Percentiles rank a stretch among this genome's conserved stretches.
Conservation (phyloP, 2,888 invertebrate species). For the Lithophane semibrunnea region DNA sequence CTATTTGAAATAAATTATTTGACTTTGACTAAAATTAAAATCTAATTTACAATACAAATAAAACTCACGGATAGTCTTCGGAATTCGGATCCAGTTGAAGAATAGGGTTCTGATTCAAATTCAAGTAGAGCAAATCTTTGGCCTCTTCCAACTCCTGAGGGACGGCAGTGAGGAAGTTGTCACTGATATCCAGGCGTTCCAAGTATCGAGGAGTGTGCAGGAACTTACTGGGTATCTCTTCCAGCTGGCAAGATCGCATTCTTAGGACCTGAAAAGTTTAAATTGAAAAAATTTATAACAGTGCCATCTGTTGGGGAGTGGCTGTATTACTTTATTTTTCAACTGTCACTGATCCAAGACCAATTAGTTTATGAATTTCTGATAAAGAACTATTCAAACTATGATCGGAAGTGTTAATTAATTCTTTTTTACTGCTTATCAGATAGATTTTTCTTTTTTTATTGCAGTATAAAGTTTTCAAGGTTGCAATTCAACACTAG, state of each 20-base stretch:
- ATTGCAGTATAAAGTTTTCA: not conserved
- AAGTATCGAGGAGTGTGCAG: conserved; percentile 93
- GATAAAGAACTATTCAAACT: not conserved
- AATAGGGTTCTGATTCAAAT: conserved; percentile 93
- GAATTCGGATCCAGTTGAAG: conserved; percentile 85
- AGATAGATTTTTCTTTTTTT: not conserved
- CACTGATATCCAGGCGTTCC: conserved; percentile 92
- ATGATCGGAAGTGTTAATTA: not conserved
- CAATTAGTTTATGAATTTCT: not conserved
- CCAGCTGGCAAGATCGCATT: conserved; percentile 92
- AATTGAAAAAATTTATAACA: not conserved
- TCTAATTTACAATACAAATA: not conserved
- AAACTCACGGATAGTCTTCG: conserved; percentile 76
- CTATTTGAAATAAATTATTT: no score
- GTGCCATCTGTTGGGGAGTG: conserved; percentile 40
- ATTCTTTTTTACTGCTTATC: not conserved
- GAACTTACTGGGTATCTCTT: conserved; percentile 91
- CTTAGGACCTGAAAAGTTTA: conserved; percentile 90
- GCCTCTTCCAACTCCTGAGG: conserved; percentile 92
- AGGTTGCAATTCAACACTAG: conserved; percentile 39
- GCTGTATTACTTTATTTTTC: not conserved
- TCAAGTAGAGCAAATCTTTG: conserved; percentile 90
- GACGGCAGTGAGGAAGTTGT: conserved; percentile 91
- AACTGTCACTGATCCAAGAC: no score
- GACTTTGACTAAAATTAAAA: not conserved